phyloP scores from a whole-genome alignment of 2,888 invertebrate species.

The Cecidostiba fungosa region DNA sequence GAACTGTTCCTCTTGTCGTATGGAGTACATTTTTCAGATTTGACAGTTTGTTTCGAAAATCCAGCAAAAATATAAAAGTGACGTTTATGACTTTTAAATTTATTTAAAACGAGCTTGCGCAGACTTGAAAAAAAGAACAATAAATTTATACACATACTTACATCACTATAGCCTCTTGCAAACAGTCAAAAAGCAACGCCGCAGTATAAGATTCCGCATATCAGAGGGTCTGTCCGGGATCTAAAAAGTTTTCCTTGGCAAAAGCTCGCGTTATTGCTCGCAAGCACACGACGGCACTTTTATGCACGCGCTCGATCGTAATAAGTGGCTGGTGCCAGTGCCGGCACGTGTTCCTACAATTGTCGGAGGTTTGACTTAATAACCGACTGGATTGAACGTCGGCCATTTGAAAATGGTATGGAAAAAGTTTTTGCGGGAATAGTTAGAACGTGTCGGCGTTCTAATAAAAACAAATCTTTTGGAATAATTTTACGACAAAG shows the following conservation, averaged over 20 bases:
- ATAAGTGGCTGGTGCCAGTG: background rate
- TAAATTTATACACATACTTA: background rate
- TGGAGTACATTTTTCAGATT: background rate
- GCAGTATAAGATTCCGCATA: background rate
- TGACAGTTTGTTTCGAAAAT: background rate
- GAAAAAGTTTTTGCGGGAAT: background rate
- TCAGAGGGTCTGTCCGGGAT: background rate
- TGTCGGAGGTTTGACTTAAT: background rate
- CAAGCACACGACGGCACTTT: background rate
- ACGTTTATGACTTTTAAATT: too few species aligned
- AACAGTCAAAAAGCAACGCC: background rate
- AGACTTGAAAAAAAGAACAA: too few species aligned
- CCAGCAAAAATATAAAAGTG: too few species aligned
- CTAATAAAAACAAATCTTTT: background rate
- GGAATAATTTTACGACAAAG: background rate
- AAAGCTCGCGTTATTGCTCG: background rate
- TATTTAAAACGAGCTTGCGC: too few species aligned
- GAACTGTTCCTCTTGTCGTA: background rate
- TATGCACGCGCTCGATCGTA: constrained; percentile 14
- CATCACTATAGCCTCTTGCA: background rate
- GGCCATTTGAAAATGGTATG: background rate
- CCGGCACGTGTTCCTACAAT: background rate
- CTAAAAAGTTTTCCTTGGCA: background rate
- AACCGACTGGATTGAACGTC: background rate
- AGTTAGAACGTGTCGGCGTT: background rate